Evolutionary conservation across 2,888 invertebrate genomes (phyloP).

Genomic region (Nebria salina): DNA sequence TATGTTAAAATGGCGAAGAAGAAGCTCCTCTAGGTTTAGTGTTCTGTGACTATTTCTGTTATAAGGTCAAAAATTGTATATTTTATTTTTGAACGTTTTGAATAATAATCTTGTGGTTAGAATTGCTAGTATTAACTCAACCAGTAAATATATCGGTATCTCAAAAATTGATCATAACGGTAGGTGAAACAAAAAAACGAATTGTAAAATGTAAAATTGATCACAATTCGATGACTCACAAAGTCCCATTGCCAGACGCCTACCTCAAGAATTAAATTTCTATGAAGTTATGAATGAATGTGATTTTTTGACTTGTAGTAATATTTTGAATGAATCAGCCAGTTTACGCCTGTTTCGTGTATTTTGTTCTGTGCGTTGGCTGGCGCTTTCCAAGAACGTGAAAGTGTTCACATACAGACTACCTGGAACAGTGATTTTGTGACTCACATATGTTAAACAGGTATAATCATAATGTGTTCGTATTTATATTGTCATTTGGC

Average conservation of each 20-base stretch:
- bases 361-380: background rate
- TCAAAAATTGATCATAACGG: background rate
- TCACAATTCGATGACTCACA: background rate
- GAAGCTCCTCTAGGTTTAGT: too few species aligned
- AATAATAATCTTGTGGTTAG: background rate
- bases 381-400: conserved; percentile 1
- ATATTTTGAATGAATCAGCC: background rate
- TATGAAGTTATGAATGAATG: background rate
- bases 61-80: too few species aligned
- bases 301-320: background rate
- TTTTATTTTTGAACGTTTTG: background rate
- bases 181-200: background rate
- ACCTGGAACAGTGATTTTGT: background rate
- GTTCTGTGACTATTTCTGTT: too few species aligned
- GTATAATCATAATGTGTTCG: background rate
- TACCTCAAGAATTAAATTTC: background rate
- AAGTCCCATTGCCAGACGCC: background rate
- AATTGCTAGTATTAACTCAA: background rate
- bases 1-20: too few species aligned
- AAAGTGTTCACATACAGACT: background rate
- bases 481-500: background rate
- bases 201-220: background rate
- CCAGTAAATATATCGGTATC: background rate
- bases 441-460: background rate
- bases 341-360: background rate